phyloP scores from a whole-genome alignment of 1,140 invertebrate genomes.

The Rhynchophorus ferrugineus region DNA sequence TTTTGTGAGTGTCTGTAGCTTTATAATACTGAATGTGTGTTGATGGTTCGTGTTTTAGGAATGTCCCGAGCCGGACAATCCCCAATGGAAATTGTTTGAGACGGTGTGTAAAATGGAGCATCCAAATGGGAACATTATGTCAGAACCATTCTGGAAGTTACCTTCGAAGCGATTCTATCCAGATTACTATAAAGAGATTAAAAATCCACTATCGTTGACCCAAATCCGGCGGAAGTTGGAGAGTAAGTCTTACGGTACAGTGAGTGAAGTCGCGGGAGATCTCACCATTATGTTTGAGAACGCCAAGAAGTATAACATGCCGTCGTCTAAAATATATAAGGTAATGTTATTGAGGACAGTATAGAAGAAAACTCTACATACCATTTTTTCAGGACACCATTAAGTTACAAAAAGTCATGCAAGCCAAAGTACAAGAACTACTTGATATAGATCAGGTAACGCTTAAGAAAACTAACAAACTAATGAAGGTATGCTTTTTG shows the following conservation, averaged over 20 bases:
- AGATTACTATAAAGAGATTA: constrained; percentile 97
- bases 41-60: too few species aligned
- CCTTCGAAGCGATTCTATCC: constrained; percentile 86
- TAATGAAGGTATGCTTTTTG: constrained; percentile 43
- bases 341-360: constrained; percentile 41
- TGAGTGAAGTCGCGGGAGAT: constrained; percentile 87
- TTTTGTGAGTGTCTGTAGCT: constrained; percentile 12
- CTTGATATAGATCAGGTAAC: constrained; percentile 68
- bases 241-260: constrained; percentile 74
- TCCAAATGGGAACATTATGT: constrained; percentile 51
- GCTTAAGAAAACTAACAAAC: constrained; percentile 46
- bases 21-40: too few species aligned
- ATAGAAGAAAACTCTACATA: too few species aligned
- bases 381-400: constrained; percentile 56
- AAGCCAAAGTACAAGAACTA: constrained; percentile 76
- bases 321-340: constrained; percentile 81
- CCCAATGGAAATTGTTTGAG: constrained; percentile 48
- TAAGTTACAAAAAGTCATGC: constrained; percentile 75
- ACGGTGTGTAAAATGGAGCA: constrained; percentile 42
- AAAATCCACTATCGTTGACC: constrained; percentile 87
- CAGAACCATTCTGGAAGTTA: constrained; percentile 87
- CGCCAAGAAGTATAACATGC: constrained; percentile 89
- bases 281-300: constrained; percentile 99
- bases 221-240: constrained; percentile 90
- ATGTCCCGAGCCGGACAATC: constrained; percentile 38